Conservation (phyloP, 2,888 invertebrate species). For the Eustalomyia histrio region DNA sequence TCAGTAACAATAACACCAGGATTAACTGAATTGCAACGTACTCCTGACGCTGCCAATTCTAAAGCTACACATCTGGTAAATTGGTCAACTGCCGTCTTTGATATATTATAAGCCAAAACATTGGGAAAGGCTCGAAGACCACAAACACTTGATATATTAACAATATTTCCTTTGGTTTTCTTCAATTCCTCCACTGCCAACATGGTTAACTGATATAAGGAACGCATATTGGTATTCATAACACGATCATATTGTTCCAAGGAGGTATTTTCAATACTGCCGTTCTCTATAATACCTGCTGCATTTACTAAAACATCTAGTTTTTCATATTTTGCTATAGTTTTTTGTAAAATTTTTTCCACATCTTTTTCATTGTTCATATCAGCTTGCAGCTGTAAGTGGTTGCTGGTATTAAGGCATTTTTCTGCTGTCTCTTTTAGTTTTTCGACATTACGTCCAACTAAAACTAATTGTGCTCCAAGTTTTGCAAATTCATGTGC, state of each 20-base stretch:
- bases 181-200: conserved; percentile 92
- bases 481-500: conserved; percentile 84
- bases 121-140: conserved; percentile 94
- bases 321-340: conserved; percentile 86
- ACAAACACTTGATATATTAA: conserved; percentile 96
- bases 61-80: conserved; percentile 95
- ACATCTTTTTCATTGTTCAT: conserved; percentile 87
- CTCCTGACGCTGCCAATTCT: conserved; percentile 89
- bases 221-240: conserved; percentile 93
- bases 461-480: conserved; percentile 83
- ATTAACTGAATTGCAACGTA: conserved; percentile 94
- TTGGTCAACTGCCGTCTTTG: conserved; percentile 96
- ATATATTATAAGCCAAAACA: conserved; percentile 93
- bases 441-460: conserved; percentile 85
- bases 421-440: conserved; percentile 83
- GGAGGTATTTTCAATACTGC: conserved; percentile 90
- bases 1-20: conserved; percentile 94
- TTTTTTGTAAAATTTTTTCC: conserved; percentile 85
- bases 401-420: conserved; percentile 79
- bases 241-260: conserved; percentile 92
- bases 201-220: conserved; percentile 90
- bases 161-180: conserved; percentile 91
- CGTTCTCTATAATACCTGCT: conserved; percentile 91
- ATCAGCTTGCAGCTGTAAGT: conserved; percentile 84
- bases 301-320: conserved; percentile 92